Base-by-base conservation (phyloP, 2,797 vertebrate species). In the Limosa lapponica region DNA sequence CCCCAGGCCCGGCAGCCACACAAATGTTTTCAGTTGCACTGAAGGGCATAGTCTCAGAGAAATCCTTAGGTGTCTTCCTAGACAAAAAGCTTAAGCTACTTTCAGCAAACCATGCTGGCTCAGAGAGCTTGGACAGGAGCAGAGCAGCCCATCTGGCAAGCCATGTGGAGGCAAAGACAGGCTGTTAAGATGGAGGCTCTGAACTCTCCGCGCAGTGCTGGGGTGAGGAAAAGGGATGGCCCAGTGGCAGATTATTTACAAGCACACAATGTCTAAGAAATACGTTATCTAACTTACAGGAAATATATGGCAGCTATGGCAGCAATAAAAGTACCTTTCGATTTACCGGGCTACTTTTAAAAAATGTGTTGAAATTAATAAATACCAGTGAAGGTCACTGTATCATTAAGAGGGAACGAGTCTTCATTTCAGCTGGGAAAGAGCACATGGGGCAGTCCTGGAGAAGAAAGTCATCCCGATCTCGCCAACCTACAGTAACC, bases 341-440 rank as follows among this genome's bases (percentile, higher is more conserved):
- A 43, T 91, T 87, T 95, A 80, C 44, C n/a, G 57, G 48, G 2
- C 5, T 27, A 20, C 8, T 13, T 90, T 78, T 57, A 28, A 34
- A 65, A 92, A 80, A n/a, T 19, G 11, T 8, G 10, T 82, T 91
- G 51, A 52, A 74, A 62, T 11, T 34, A 44, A 54, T 36, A 78
- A 54, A 34, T 39, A 24, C 13, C 10, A 37, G 13, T 48, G 62
- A 91, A 87, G 37, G 72, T 80, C 87, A 77, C 32, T 34, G 36
- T 32, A 48, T 13, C 3, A 1, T 55, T 52, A 77, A 19, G 41
- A 52, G 22, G 27, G 6, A 9, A n/a, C 0, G 0, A 90, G 4
- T 6, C 25, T 65, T 30, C 22, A 5, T 65, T 89, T 71, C 37
- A 74, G 0, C 4, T 67, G 57, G 28, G 8, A 89, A 91, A 65